A percentile compares a stretch with the other conserved stretches of the same genome.
phyloP scores from a whole-genome alignment of 1,140 invertebrate genomes.

The Leptinotarsa texana region DNA sequence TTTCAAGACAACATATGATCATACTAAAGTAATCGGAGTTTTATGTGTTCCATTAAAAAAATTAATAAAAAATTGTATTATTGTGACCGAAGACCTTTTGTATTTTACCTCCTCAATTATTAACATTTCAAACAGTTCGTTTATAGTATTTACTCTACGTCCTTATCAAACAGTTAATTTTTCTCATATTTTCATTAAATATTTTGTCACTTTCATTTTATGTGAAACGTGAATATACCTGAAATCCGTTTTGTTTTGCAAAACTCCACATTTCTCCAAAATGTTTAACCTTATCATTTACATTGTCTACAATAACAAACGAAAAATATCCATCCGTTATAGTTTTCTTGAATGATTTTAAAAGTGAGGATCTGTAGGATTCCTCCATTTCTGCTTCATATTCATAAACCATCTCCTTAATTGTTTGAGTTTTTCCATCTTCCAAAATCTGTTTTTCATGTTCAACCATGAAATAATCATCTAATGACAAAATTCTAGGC shows the following conservation, averaged over 20 bases:
- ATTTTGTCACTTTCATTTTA: too few species aligned
- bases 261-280: constrained; percentile 89
- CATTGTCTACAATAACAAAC: constrained; percentile 90
- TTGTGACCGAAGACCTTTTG: too few species aligned
- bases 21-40: too few species aligned
- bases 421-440: constrained; percentile 74
- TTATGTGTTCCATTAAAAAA: too few species aligned
- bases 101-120: too few species aligned
- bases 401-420: constrained; percentile 84
- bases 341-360: constrained; percentile 91
- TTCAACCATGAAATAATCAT: constrained; percentile 96
- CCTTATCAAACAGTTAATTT: too few species aligned
- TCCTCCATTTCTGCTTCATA: constrained; percentile 86
- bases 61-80: too few species aligned
- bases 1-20: too few species aligned
- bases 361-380: constrained; percentile 77
- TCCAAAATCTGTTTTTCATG: constrained; percentile 77
- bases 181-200: too few species aligned
- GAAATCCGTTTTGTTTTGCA: constrained; percentile 86
- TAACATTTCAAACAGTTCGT: too few species aligned
- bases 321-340: constrained; percentile 89
- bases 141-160: too few species aligned
- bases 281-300: constrained; percentile 78
- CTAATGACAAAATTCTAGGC: constrained; percentile 87
- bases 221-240: constrained; percentile 61